phyloP scores from a whole-genome alignment of 2,888 invertebrate species.

The Andrena camellia region DNA sequence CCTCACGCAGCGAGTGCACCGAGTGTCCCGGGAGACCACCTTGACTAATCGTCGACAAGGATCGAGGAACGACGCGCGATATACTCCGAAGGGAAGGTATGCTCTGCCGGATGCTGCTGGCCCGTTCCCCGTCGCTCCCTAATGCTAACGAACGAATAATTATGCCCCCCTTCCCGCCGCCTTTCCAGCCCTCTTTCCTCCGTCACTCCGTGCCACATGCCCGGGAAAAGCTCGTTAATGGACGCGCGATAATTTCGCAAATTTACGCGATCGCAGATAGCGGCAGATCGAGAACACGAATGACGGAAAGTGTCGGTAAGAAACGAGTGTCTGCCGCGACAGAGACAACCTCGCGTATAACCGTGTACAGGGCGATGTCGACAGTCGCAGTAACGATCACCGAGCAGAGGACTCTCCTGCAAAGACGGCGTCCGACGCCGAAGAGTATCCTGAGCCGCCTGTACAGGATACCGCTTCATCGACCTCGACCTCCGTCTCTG shows the following conservation, averaged over 20 bases:
- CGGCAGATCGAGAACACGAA: no score
- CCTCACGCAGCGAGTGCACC: not conserved
- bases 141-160: constrained; percentile 54
- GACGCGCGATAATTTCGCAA: constrained; percentile 5
- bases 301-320: not conserved
- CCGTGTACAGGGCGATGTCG: not conserved
- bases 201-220: not conserved
- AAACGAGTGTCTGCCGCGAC: not conserved
- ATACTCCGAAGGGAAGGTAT: not conserved
- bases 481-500: not conserved
- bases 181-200: not conserved
- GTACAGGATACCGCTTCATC: not conserved
- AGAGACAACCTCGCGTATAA: not conserved
- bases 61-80: constrained; percentile 24
- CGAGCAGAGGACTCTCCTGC: not conserved
- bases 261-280: not conserved
- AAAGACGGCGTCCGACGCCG: not conserved
- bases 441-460: not conserved
- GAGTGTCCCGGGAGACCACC: constrained; percentile 36
- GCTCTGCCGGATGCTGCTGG: constrained; percentile 12
- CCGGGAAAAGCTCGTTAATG: constrained; percentile 6
- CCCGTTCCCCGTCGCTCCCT: not conserved
- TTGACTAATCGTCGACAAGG: constrained; percentile 57
- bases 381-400: constrained; percentile 3
- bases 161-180: constrained; percentile 23